phyloP scores from a whole-genome alignment of 2,888 invertebrate genomes.

The Synanthedon tipuliformis region DNA sequence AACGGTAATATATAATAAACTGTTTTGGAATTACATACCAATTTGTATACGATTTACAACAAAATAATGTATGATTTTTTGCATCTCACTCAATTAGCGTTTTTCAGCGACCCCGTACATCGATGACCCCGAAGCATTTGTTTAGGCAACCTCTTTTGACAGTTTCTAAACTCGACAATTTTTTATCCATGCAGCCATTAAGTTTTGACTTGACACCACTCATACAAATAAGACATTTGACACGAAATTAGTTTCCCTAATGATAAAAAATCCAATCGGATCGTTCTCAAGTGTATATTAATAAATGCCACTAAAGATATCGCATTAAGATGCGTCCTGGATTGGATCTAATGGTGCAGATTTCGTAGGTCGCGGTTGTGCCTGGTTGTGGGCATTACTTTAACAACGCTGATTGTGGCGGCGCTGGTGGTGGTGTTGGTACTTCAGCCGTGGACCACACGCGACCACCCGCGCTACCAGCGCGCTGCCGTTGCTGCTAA shows the following conservation, averaged over 20 bases:
- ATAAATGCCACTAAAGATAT: not conserved
- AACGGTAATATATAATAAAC: too few species aligned
- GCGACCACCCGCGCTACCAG: constrained; percentile 42
- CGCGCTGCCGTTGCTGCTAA: constrained; percentile 78
- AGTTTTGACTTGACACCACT: too few species aligned
- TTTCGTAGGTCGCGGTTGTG: constrained; percentile 28
- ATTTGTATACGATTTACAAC: too few species aligned
- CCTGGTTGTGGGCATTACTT: constrained; percentile 43
- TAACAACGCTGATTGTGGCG: constrained; percentile 45
- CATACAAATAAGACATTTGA: not conserved
- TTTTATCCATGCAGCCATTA: too few species aligned
- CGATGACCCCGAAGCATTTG: too few species aligned
- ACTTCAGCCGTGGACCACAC: constrained; percentile 48
- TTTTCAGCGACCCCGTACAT: too few species aligned
- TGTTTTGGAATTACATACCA: too few species aligned
- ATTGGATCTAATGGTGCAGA: constrained; percentile 13
- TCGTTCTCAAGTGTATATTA: constrained; percentile 2
- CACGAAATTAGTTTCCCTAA: not conserved
- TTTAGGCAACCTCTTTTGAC: too few species aligned
- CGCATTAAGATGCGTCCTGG: constrained; percentile 2
- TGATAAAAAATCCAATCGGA: not conserved
- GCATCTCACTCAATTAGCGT: too few species aligned
- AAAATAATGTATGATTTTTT: too few species aligned
- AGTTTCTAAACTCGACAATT: too few species aligned
- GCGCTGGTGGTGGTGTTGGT: constrained; percentile 59